Base-by-base conservation (phyloP, 2,888 invertebrate species). In the Nomada fucata region DNA sequence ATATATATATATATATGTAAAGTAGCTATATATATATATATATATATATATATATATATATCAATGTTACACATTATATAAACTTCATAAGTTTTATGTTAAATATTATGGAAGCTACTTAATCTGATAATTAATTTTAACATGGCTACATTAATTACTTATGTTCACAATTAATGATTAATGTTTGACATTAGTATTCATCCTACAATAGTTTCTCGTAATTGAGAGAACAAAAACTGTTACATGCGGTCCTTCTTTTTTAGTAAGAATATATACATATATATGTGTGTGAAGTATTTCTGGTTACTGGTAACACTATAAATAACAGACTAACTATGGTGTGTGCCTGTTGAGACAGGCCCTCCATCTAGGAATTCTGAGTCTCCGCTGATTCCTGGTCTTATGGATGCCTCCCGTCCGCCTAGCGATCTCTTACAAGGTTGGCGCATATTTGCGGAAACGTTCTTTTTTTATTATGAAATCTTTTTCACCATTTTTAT, bases 301-400 rank as follows among this genome's bases (percentile, higher is more conserved):
- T 81, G 77, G 86, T 75, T 86, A 83, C 59, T 69, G 65, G 69
- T 73, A 78, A 84, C 75, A 86, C 71, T 79, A 81, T 76, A 83
- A 85, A 79, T 89, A 90, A 89, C 87, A 84, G 85, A 90, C 87
- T 90, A 91, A 91, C 89, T 87, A 85, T 87, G 88, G 88, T 91
- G 86, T 88, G 89, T 90, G 87, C 91, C 90, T 91, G 88, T 89
- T 88, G 86, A 90, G 90, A 92, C 95, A 95, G 96, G 95, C 91
- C 96, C 96, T 89, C 95, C 95, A 94, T 95, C 95, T 90, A 94
- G 95, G 93, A 95, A 95, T 90, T 96, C 96, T 86, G 95, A 96
- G 92, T 96, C 97, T 89, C 96, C 96, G 86, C 93, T 95, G 89
- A 95, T 95, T 91, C 95, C 96, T 94, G 96, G 96, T 94, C 95